phyloP scores from a whole-genome alignment of 2,797 vertebrate species.

The Falco biarmicus region DNA sequence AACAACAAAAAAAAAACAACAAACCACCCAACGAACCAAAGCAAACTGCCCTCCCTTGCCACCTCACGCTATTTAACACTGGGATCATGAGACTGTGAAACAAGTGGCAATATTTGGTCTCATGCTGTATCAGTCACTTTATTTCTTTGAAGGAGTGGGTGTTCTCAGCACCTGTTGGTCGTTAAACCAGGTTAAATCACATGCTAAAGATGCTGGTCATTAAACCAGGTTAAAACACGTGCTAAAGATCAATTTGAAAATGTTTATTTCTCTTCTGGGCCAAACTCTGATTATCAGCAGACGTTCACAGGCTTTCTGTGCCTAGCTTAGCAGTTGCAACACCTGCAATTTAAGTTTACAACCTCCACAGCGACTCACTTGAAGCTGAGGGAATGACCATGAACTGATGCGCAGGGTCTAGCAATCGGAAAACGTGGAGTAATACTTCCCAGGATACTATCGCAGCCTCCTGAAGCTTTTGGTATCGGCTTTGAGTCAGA shows the following conservation, averaged over 20 bases:
- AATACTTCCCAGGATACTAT: neutral
- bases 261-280: neutral
- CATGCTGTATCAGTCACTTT: neutral
- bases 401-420: neutral
- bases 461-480: neutral
- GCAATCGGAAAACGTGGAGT: neutral
- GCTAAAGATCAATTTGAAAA: neutral
- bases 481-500: neutral
- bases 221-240: neutral
- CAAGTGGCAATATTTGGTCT: neutral
- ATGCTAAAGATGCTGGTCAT: neutral
- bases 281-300: neutral
- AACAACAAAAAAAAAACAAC: neutral
- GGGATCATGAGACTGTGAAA: neutral
- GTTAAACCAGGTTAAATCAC: neutral
- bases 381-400: neutral
- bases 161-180: neutral
- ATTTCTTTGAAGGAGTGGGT: neutral
- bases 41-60: accelerated
- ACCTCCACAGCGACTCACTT: neutral
- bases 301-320: neutral
- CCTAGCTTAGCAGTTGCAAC: neutral
- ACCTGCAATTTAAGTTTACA: neutral
- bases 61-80: neutral
- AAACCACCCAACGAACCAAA: neutral